phyloP scores from a whole-genome alignment of 2,797 vertebrate species.

The Sebastes vulpes region DNA sequence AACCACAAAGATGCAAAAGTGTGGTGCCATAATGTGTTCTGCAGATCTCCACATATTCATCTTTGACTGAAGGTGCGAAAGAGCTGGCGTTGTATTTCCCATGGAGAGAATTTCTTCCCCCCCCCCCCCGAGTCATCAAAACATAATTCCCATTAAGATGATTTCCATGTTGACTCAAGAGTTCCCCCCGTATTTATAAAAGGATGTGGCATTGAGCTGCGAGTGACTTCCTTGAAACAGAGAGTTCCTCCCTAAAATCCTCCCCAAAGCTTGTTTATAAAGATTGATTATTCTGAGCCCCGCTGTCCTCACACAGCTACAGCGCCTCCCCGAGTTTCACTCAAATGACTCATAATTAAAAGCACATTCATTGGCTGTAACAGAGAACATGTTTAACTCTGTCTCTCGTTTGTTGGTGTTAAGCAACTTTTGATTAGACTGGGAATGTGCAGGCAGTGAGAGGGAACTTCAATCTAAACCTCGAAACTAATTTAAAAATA shows the following conservation, averaged over 20 bases:
- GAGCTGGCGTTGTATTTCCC: conserved; percentile 46
- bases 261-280: conserved; percentile 51
- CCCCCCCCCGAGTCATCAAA: conserved; percentile 38
- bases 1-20: conserved; percentile 6
- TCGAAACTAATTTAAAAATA: neutral
- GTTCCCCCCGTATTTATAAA: conserved; percentile 39
- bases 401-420: neutral
- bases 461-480: neutral
- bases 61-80: conserved; percentile 55
- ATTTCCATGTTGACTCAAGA: conserved; percentile 64
- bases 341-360: conserved; percentile 52
- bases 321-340: conserved; percentile 19
- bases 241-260: conserved; percentile 35
- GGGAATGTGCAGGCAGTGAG: neutral
- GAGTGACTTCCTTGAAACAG: conserved; percentile 41
- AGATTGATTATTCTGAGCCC: conserved; percentile 61
- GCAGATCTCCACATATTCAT: conserved; percentile 30
- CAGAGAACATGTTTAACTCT: conserved; percentile 12
- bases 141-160: conserved; percentile 57
- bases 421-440: neutral
- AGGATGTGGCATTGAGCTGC: conserved; percentile 49
- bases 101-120: conserved; percentile 6
- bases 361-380: conserved; percentile 32
- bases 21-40: conserved; percentile 42
- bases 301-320: conserved; percentile 22